phyloP scores from a whole-genome alignment of 2,113 vertebrate species.

The Emberiza fucata region DNA sequence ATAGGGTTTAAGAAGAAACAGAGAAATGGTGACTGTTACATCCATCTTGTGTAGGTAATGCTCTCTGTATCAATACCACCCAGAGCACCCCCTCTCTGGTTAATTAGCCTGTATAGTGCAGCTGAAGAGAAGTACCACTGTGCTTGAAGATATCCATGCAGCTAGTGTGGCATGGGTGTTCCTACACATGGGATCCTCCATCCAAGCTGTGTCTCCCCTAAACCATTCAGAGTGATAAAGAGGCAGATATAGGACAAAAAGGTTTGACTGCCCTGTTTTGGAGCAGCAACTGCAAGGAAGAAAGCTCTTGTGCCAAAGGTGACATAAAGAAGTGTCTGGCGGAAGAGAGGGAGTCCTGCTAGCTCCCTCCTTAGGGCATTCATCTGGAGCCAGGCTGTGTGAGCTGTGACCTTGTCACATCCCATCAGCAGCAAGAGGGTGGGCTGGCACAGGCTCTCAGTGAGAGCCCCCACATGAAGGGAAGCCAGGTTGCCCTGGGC shows the following conservation, averaged over 20 bases:
- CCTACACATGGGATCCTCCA: background rate
- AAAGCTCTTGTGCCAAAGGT: background rate
- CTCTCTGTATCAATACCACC: background rate
- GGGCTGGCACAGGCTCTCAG: background rate
- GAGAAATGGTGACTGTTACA: background rate
- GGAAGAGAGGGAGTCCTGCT: background rate
- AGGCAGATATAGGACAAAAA: background rate
- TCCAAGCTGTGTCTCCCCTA: background rate
- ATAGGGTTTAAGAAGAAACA: background rate
- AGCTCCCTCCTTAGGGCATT: background rate
- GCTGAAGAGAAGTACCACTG: background rate
- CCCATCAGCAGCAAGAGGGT: background rate
- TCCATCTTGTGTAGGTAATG: background rate
- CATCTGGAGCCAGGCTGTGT: background rate
- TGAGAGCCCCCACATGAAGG: background rate
- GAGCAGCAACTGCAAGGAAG: background rate
- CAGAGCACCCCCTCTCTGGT: background rate
- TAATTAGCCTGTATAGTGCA: background rate
- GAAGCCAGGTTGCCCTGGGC: background rate
- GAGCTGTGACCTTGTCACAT: constrained; percentile 34
- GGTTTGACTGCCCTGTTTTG: background rate
- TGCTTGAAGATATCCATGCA: background rate
- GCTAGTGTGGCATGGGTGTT: background rate
- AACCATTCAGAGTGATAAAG: background rate
- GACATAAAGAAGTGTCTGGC: background rate